Evolutionary conservation across 2,113 vertebrate genomes (phyloP), one percentile per base, ranked within the genome.

Genomic region (Mobula birostris): DNA sequence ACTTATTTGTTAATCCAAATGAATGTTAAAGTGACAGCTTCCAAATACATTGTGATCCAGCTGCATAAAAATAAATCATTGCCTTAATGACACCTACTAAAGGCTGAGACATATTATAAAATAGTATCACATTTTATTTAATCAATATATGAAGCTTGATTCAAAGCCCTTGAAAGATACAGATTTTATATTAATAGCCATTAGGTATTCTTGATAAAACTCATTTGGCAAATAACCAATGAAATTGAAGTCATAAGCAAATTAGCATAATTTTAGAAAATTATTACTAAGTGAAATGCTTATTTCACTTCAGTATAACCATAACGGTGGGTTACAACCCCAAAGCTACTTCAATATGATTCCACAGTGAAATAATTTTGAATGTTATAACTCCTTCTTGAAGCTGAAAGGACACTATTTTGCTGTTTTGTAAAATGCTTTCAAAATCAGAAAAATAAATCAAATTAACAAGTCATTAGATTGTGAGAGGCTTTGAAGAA

Each of bases 51-150:
- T 9, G 32, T 32, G 72, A 72, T 92, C 14, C 32, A 72, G 36
- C n/a, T 72, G 68, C 9, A 70, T 92, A 66, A 72, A 92, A 92
- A 92, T 92, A 72, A 72, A 92, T 72, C 32, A 91, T 15, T 70
- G 7, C 1, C 88, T 68, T 66, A 24, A 66, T 24, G 19, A 7
- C 9, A 72, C 7, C 68, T 8, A 70, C 2, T 32, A 92, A 72
- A 8, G 40, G 40, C 32, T 70, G 15, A 48, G 14, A 61, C 29
- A 48, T 8, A 9, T 40, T 70, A 92, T 72, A 40, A 29, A 92
- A 68, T n/a, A 27, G 70, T 92, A 17, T 92, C 32, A 92, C 15
- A 92, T 8, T 92, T 40, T 66, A 61, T 68, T 61, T 14, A 72
- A 21, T 40, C 8, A 40, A 72, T 40, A 5, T 48, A 72, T 72